These are phyloP conservation scores for Eudyptes chrysolophus DNA, from an alignment of 2,113 vertebrate genomes.

Conservation along the genomic window DNA sequence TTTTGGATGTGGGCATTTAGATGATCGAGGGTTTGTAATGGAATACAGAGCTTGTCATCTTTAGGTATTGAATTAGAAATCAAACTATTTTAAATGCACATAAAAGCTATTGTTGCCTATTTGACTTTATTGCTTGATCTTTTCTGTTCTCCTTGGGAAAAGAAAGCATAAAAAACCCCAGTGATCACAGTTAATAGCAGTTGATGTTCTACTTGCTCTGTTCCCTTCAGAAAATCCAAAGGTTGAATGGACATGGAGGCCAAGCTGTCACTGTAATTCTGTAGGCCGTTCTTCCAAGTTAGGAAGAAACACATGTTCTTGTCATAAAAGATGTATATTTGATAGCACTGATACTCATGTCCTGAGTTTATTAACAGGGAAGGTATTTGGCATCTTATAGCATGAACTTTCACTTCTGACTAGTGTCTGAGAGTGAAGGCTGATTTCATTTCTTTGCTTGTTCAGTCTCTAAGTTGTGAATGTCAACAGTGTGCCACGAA, in stretches of 20 bases:
- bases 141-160: neutral
- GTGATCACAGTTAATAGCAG: neutral
- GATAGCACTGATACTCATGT: neutral
- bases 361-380: neutral
- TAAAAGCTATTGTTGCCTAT: neutral
- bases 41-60: constrained; percentile 49
- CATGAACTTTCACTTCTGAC: neutral
- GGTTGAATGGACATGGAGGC: neutral
- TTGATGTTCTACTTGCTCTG: neutral
- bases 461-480: neutral
- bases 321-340: neutral
- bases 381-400: neutral
- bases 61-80: neutral
- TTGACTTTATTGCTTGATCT: neutral
- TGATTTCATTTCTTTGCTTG: neutral
- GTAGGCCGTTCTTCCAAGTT: neutral
- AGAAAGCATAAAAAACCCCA: neutral
- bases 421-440: neutral
- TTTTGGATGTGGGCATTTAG: neutral
- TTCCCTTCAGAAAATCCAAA: neutral
- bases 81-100: neutral
- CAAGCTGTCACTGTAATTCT: neutral
- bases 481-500: neutral
- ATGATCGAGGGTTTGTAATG: constrained; percentile 49
- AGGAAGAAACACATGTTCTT: neutral